Evolutionary conservation across 1,140 invertebrate genomes (phyloP).

Genomic region (Drosophila navojoa): DNA sequence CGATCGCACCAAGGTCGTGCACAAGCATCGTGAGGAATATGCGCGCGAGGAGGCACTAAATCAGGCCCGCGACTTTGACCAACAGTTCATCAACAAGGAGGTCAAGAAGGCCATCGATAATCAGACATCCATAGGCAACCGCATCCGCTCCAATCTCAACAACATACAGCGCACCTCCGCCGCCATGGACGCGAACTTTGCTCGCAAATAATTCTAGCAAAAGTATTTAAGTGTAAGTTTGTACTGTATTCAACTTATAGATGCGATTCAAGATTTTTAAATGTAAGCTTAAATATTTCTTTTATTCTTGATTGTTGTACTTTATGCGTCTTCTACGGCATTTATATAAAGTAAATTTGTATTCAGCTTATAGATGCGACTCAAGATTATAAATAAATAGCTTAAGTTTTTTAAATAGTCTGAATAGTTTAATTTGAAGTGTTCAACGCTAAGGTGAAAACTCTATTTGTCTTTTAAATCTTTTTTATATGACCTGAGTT

Average conservation of each 20-base stretch:
- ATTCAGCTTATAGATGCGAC: background rate
- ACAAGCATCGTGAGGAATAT: constrained; percentile 87
- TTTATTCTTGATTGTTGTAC: too few species aligned
- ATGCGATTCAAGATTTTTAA: background rate
- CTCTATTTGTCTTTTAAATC: too few species aligned
- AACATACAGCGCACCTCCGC: constrained; percentile 89
- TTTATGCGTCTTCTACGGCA: too few species aligned
- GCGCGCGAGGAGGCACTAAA: constrained; percentile 86
- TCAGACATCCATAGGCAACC: constrained; percentile 88
- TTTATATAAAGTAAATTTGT: background rate
- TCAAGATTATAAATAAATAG: background rate
- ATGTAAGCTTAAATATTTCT: too few species aligned
- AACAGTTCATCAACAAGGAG: constrained; percentile 87
- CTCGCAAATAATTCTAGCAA: constrained; percentile 83
- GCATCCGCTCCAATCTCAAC: constrained; percentile 92
- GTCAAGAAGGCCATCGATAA: constrained; percentile 87
- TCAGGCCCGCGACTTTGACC: constrained; percentile 83
- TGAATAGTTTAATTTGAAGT: too few species aligned
- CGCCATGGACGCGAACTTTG: constrained; percentile 90
- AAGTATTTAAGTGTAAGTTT: background rate
- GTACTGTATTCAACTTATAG: background rate
- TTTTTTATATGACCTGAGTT: too few species aligned
- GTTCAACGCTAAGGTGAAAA: too few species aligned
- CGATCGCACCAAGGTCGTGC: constrained; percentile 87
- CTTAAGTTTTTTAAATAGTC: too few species aligned